Evolutionary conservation across 2,113 vertebrate genomes (phyloP).

Genomic region (Suricata suricatta): DNA sequence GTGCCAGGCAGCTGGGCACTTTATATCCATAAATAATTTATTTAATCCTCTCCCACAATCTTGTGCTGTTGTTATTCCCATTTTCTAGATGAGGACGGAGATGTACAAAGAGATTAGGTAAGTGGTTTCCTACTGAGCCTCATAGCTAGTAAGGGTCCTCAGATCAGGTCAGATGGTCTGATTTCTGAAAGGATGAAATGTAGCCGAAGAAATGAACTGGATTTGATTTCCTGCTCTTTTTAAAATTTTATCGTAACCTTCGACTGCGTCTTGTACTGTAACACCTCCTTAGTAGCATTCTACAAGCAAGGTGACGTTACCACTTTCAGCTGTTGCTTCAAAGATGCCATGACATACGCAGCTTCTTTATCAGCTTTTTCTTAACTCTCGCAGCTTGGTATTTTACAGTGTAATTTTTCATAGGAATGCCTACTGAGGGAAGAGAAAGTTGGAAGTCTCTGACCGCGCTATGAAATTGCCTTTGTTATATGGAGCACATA

Average conservation of each 20-base stretch:
- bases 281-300: background rate
- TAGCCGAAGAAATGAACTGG: constrained; percentile 19
- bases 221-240: constrained; percentile 34
- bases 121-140: background rate
- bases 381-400: background rate
- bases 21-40: background rate
- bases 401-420: background rate
- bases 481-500: background rate
- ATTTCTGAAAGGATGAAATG: constrained; percentile 42
- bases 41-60: background rate
- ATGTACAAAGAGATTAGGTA: background rate
- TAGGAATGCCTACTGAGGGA: constrained; percentile 8
- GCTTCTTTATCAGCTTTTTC: background rate
- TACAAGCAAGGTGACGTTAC: background rate
- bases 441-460: constrained; percentile 41
- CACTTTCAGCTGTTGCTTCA: background rate
- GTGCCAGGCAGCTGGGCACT: background rate
- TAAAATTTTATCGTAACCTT: background rate
- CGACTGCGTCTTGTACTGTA: background rate
- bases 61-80: background rate
- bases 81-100: background rate
- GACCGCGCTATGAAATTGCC: background rate
- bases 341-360: background rate
- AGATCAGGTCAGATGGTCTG: constrained; percentile 7
- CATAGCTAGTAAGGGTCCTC: background rate